Base-by-base conservation (phyloP, 92 coral and sea anemone genomes). In the Blastomussa wellsi region DNA sequence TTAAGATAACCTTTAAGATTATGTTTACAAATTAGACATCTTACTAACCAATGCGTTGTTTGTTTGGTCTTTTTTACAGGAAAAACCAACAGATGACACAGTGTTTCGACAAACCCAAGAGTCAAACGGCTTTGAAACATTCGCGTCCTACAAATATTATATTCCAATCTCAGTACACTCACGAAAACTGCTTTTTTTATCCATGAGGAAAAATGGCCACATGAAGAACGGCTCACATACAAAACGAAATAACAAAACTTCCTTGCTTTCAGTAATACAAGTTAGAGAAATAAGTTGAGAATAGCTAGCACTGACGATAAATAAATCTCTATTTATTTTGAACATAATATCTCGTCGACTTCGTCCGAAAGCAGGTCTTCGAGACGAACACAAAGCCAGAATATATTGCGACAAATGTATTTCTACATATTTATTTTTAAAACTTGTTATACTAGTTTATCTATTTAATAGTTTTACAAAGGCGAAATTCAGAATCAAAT, bases 141-240 rank as follows among this genome's bases (percentile, higher is more conserved):
- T 80, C 51, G 86, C 90, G 2, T 87, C 90, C 7, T 2, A 62
- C 14, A 59, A 42, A 47, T 69, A 82, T 62, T 65, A 24, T 53
- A 79, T 57, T 9, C 26, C 79, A 36, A 17, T 33, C 10, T 26
- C 7, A 15, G 5, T 32, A 24, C 1, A 71, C 28, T 7, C 20
- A 13, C 53, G 44, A 42, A 19, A 29, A 24, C 74, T 9, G 7
- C 16, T 76, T 12, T 87, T 87, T 49, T 52, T 87, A 7, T 39
- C 90, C 44, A 64, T 87, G 71, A 41, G 82, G 31, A 83, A 75
- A 33, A 75, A 74, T 8, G 90, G 90, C 4, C 83, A 81, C 19
- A 59, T 79, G 53, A 87, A 82, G 48, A 87, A 81, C 52, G 90
- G 86, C n/a, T 48, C 11, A 12, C 83, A 36, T 64, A 82, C 88